Percentiles rank a stretch among this genome's conserved stretches.
Evolutionary conservation across 2,888 invertebrate genomes (phyloP).

Genomic region (Neria commutata): DNA sequence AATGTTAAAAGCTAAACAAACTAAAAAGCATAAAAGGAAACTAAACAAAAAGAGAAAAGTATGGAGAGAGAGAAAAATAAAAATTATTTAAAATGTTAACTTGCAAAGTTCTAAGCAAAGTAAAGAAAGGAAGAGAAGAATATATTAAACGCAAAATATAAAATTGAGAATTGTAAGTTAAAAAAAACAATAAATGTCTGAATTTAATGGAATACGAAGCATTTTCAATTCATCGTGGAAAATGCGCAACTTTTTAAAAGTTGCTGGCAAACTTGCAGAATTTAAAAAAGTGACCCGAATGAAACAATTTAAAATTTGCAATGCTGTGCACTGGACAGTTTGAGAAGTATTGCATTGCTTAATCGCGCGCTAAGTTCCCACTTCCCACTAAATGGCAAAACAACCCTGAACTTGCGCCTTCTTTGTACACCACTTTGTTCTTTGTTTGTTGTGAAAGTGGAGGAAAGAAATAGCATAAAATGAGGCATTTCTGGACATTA

Average conservation of each 20-base stretch:
- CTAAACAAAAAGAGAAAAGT: not conserved
- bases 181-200: constrained; percentile 12
- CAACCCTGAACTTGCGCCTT: no score
- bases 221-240: not conserved
- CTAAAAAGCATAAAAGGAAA: not conserved
- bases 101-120: constrained; percentile 3
- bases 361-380: no score
- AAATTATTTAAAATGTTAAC: not conserved
- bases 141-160: not conserved
- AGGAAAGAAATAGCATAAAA: no score
- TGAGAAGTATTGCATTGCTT: no score
- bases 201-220: constrained; percentile 4
- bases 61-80: constrained; percentile 7
- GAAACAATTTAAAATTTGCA: no score
- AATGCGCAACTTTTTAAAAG: not conserved
- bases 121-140: constrained; percentile 11
- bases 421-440: no score
- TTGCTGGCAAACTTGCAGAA: not conserved
- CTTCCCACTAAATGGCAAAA: no score
- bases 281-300: no score
- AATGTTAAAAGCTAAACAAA: no score
- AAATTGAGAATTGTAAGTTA: not conserved
- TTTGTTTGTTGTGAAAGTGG: no score
- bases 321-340: no score
- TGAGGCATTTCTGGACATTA: no score